phyloP scores from a whole-genome alignment of 2,888 invertebrate genomes.

The Argyresthia goedartella region DNA sequence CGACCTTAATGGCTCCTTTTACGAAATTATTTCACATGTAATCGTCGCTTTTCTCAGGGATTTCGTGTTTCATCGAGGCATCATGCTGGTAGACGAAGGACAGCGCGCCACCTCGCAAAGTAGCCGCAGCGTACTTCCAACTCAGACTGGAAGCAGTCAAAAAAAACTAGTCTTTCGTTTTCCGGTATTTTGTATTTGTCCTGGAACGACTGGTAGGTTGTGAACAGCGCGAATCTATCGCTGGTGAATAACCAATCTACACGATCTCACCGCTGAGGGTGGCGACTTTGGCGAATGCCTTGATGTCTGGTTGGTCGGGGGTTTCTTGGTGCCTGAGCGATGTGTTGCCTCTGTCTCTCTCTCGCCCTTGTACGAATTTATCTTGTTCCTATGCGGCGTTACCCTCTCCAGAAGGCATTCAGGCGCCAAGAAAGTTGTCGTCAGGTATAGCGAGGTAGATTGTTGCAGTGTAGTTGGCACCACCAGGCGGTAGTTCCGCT shows the following conservation, averaged over 20 bases:
- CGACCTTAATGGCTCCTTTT: no score
- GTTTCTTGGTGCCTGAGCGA: constrained; percentile 9
- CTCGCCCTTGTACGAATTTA: no score
- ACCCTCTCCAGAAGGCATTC: no score
- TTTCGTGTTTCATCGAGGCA: background rate
- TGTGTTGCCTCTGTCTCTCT: no score
- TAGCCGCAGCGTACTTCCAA: constrained; percentile 23
- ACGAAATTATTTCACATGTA: no score
- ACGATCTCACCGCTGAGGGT: constrained; percentile 28
- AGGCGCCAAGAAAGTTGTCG: no score
- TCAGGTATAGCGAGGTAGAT: constrained; percentile 22
- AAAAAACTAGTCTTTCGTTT: constrained; percentile 10
- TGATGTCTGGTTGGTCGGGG: constrained; percentile 17
- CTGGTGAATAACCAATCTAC: constrained; percentile 9
- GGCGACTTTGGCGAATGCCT: constrained; percentile 36
- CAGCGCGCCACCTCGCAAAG: constrained; percentile 35
- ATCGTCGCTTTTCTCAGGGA: no score
- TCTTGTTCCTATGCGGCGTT: no score
- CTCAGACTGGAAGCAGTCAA: constrained; percentile 23
- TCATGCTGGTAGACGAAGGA: constrained; percentile 28
- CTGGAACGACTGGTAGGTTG: constrained; percentile 7
- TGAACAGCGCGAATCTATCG: constrained; percentile 1
- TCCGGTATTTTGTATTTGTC: constrained; percentile 8
- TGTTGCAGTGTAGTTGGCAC: constrained; percentile 35
- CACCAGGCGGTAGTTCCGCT: constrained; percentile 22